Base-by-base conservation (phyloP, 2,113 vertebrate species). In the Nicator chloris region DNA sequence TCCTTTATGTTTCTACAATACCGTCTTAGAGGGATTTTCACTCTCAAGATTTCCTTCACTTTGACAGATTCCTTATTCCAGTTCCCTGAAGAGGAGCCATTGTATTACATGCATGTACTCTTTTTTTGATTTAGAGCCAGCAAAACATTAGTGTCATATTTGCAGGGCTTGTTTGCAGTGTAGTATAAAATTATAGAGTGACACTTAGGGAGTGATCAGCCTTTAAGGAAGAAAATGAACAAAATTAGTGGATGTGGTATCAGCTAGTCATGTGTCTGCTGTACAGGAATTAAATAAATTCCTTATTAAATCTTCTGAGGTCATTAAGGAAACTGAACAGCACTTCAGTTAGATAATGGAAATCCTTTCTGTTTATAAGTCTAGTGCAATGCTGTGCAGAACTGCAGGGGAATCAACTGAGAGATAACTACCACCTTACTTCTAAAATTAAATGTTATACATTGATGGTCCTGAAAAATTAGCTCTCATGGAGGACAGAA, bases 91-190 rank as follows among this genome's bases (percentile, higher is more conserved):
- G 31, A 50, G 1, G 1, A 53, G 26, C 17, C 26, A 26, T 3
- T 37, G 27, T 65, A 8, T 56, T 64, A 44, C 3, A 4, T 10
- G 11, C 49, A n/a, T 0, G 0, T 21, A 4, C 6, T n/a, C 4
- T 9, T 31, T 7, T 8, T n/a, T 79, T 31, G 40, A 40, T 65
- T 80, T 7, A 70, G 50, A 83, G 64, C 20, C 39, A 50, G 44
- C 16, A 57, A 86, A 77, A 45, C 14, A 20, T 39, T 1, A 45
- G 26, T 37, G 54, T 39, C 21, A 1, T 11, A 17, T 73, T 86
- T 63, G 23, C 47, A 65, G 50, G 50, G 39, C 15, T 54, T 69
- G 26, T 63, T 65, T 26, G 40, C 18, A 59, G 42, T 42, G 6
- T 4, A 37, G 26, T 27, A 7, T 10, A 3, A 80, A 56, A 54